Evolutionary conservation across 2,888 invertebrate genomes (phyloP), one percentile per base, ranked within the genome.

Genomic region (Carcina quercana): DNA sequence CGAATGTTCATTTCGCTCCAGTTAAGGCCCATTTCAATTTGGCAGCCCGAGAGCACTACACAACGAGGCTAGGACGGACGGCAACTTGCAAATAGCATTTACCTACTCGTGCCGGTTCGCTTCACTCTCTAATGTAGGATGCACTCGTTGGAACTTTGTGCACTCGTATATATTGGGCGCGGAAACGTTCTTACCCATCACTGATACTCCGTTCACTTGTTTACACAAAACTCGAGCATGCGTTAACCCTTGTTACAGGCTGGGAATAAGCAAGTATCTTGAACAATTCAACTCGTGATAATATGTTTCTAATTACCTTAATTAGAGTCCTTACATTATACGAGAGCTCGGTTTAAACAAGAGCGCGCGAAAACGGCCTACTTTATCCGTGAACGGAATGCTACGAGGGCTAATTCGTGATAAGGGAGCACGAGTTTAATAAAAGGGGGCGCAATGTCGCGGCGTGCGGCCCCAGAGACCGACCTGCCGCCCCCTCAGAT

Each of bases 51-150:
- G 65, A 62, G 61, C 60, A 57, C 63, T 69, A 52, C 50, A 59
- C 15, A 53, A 52, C 47, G 48, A 57, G 50, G 59, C 55, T 54
- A 54, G 52, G 53, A 59, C 58, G 59, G 61, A 65, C 52, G 50
- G 65, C 53, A 68, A 70, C 69, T 72, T 67, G 69, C 70, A 73
- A 74, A 79, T 72, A 71, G 66, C 70, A 69, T 71, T 72, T 67
- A 64, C 65, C 55, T 66, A 59, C 53, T 53, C 54, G 56, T 52
- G 46, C 45, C 57, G 51, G 59, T 55, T 46, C 53, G 56, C 60
- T 59, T 56, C 55, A 51, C 53, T 48, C 44, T 47, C 56, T 63
- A 65, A 66, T 65, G 58, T 53, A 60, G 47, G 50, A 46, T 52
- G 53, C 58, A 30, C 30, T 30, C 62, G 64, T 60, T 67, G 58